Base-by-base conservation (phyloP, 2,888 invertebrate genomes). In the Pherbina coryleti region DNA sequence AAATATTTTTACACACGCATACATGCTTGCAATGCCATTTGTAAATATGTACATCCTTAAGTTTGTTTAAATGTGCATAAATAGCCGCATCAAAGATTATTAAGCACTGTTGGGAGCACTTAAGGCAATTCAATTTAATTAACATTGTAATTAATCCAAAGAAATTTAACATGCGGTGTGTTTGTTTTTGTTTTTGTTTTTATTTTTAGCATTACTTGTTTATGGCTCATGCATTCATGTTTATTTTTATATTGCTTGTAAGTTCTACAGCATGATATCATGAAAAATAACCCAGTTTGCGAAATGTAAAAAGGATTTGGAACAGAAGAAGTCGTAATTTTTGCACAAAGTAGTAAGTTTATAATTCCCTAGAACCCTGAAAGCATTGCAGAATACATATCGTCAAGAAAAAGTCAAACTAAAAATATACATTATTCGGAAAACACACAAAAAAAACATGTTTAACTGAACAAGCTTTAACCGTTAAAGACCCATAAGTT, bases 61-160 rank as follows among this genome's bases (percentile, higher is more conserved):
- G 19, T 19, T 19, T 55, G 22, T 19, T 55, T 55, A 19, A 55
- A 55, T 19, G 55, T 55, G 2, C 22, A 55, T 19, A n/a, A n/a
- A 55, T 55, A 8, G 11, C 19, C 22, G 5, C 19, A 55, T 22
- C 19, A n/a, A 66, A 51, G 37, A 55, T 57, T 75, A 69, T 73
- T 57, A 55, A 72, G 62, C 77, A 64, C 78, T 78, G 69, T 70
- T 75, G 62, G 76, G 71, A 67, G 25, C 44, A 79, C 82, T 79
- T 78, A 49, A 75, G 79, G 83, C 81, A 71, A 81, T 82, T 77
- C 73, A 79, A 80, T 82, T 81, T 80, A 81, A 83, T 82, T 82
- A 83, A 82, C 81, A 80, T 81, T 78, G 79, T 80, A 79, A 81
- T 83, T 80, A 82, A 80, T 19, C 25, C 14, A 31, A 17, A 14